Evolutionary conservation across 2,113 vertebrate genomes (phyloP).

Genomic region (Engystomops pustulosus): DNA sequence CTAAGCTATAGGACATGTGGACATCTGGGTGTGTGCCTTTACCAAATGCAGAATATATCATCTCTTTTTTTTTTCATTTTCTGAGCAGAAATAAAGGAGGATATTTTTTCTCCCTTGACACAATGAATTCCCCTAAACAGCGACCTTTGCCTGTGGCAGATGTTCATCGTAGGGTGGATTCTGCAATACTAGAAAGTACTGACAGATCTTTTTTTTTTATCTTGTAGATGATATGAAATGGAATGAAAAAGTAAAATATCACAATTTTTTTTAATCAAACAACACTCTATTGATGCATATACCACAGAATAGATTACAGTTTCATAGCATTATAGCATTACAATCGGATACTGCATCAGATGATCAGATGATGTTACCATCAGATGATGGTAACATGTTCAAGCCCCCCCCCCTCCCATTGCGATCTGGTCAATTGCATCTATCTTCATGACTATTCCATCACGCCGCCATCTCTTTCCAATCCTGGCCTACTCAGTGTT

Average conservation of each 20-base stretch:
- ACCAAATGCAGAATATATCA: constrained; percentile 38
- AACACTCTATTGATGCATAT: no score
- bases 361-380: no score
- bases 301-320: no score
- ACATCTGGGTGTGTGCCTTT: constrained; percentile 40
- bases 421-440: no score
- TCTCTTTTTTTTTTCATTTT: constrained; percentile 14
- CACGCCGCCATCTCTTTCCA: no score
- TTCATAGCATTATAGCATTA: no score
- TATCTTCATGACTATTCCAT: no score
- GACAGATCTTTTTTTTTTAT: background rate
- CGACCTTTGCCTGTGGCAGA: constrained; percentile 40
- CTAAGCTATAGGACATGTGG: constrained; percentile 23
- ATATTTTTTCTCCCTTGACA: constrained; percentile 17
- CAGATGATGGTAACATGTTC: no score
- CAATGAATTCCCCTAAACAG: constrained; percentile 38
- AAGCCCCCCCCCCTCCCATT: no score
- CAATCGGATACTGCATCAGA: no score
- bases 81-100: constrained; percentile 14
- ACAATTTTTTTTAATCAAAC: no score
- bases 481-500: no score
- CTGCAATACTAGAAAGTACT: background rate
- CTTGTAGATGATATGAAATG: background rate
- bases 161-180: constrained; percentile 34
- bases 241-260: background rate